These are phyloP conservation scores for Anseranas semipalmata DNA, from an alignment of 2,113 vertebrate genomes.

Conservation along the genomic window DNA sequence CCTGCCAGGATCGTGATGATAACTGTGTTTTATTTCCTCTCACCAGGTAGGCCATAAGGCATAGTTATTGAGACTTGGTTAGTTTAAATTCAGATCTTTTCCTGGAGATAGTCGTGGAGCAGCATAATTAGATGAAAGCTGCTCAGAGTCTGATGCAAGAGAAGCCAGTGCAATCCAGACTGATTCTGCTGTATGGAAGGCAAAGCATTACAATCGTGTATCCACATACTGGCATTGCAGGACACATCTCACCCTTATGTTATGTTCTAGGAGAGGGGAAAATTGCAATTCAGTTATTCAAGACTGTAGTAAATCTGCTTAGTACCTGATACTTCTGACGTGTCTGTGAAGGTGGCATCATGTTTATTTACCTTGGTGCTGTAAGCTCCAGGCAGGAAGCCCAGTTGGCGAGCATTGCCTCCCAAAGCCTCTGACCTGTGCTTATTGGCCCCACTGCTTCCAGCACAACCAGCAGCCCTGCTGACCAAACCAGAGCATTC, in stretches of 20 bases:
- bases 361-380: conserved; percentile 35
- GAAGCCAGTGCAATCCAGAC: background rate
- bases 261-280: background rate
- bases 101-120: background rate
- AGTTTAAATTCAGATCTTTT: background rate
- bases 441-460: fast-evolving
- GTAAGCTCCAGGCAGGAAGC: background rate
- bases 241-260: fast-evolving
- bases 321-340: background rate
- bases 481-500: fast-evolving
- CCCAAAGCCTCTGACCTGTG: fast-evolving
- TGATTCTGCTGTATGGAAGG: background rate
- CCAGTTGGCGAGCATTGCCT: background rate
- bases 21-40: background rate
- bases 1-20: background rate
- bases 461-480: background rate
- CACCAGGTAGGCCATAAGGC: background rate
- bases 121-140: background rate
- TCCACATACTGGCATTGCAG: background rate
- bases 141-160: background rate
- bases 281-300: background rate
- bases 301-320: background rate
- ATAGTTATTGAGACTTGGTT: background rate
- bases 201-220: background rate
- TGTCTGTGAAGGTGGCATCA: background rate